Evolutionary conservation across 92 coral and sea anemone genomes (phyloP), one percentile per base, ranked within the genome.

Genomic region (Blastomussa wellsi): DNA sequence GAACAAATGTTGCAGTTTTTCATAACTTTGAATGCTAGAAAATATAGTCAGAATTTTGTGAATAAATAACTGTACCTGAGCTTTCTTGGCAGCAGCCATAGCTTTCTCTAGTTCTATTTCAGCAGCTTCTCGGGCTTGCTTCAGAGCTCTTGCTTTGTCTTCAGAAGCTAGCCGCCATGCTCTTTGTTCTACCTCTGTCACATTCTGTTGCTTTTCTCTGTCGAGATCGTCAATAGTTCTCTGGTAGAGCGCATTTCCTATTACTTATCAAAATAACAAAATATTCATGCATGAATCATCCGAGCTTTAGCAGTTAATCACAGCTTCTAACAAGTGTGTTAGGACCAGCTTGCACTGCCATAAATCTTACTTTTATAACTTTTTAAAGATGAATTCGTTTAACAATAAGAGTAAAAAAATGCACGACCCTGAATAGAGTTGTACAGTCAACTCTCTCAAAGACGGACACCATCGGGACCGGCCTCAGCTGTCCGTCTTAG

Each of bases 211-310:
- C 22, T 86, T 91, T 64, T 92, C 89, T 73, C 44, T 85, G 38
- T 96, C 97, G 78, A 85, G 86, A 77, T 96, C 95, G 9, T 89
- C 92, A 79, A 93, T 64, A 32, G 90, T 92, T 81, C 89, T 94
- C 39, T 96, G 94, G 71, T 96, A 96, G 62, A 96, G 86, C 35
- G 92, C 85, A 80, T 91, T 94, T 9, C 99, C 99, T 39, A 92
- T 90, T 41, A 32, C 99, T 85, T n/a, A n/a, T n/a, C n/a, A 20
- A 28, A 49, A 77, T 65, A 22, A 65, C 66, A 67, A 37, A 51
- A 57, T 22, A 57, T 0, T 20, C 64, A 1, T 39, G 19, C 16
- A 51, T 51, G 0, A 19, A 53, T 53, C 60, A 53, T 16, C n/a
- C 6, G 0, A 53, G 60, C 64, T 57, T 57, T 57, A 57, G 64